Evolutionary conservation across 2,888 invertebrate species (phyloP).

Genomic region (Drosophila peninsularis): DNA sequence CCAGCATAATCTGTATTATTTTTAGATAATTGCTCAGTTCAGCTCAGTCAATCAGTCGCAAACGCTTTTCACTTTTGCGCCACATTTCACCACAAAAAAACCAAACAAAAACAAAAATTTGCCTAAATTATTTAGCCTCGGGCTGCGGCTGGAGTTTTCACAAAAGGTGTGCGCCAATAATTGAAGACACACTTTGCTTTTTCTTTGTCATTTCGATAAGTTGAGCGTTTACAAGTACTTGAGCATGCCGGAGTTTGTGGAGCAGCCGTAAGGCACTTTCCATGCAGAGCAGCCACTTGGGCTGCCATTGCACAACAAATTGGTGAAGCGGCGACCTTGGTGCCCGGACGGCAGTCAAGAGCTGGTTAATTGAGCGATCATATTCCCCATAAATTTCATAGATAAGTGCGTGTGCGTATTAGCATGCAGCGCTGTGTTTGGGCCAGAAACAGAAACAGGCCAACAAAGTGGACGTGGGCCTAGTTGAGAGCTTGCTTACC

Average conservation of each 20-base stretch:
- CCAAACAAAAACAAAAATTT: slow-evolving; percentile 6
- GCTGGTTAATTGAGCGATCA: slow-evolving; percentile 34
- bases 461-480: slow-evolving; percentile 45
- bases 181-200: slow-evolving; percentile 20
- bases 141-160: slow-evolving; percentile 25
- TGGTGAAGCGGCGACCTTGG: slow-evolving; percentile 55
- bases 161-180: slow-evolving; percentile 51
- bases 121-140: slow-evolving; percentile 23
- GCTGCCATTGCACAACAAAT: slow-evolving; percentile 39
- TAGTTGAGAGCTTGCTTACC: slow-evolving; percentile 47
- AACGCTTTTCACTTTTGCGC: slow-evolving; percentile 64
- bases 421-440: slow-evolving; percentile 48
- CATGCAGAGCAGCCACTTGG: slow-evolving; percentile 33
- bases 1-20: not conserved
- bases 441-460: slow-evolving; percentile 52
- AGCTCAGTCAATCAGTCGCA: slow-evolving; percentile 14
- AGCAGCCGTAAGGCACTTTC: slow-evolving; percentile 24
- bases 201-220: slow-evolving; percentile 8
- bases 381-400: slow-evolving; percentile 19
- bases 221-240: slow-evolving; percentile 36
- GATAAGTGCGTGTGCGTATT: slow-evolving; percentile 34
- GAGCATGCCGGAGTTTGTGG: slow-evolving; percentile 26
- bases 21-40: slow-evolving; percentile 13
- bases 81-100: slow-evolving; percentile 47
- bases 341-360: slow-evolving; percentile 23